Conservation (phyloP, 92 coral and sea anemone species). For the Phenganax stokvisi region DNA sequence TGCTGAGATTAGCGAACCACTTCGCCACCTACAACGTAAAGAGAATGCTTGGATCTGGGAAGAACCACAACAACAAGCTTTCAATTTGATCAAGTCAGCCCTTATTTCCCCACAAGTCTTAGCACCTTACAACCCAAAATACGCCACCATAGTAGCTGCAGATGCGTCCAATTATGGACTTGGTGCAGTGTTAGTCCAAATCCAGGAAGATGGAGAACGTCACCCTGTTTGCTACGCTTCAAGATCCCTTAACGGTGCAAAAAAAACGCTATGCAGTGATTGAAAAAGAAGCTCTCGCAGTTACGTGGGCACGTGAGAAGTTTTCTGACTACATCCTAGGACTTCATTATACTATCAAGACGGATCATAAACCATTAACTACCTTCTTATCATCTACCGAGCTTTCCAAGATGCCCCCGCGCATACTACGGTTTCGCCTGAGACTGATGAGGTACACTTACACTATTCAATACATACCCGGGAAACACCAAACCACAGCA, state of each 20-base stretch:
- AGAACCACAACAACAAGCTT: slow-evolving; percentile 42
- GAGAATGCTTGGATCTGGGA: slow-evolving; percentile 38
- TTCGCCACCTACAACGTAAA: slow-evolving; percentile 34
- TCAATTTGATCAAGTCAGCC: slow-evolving; percentile 28
- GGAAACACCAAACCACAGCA: slow-evolving; percentile 30
- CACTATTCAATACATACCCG: slow-evolving; percentile 6
- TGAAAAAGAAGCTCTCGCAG: slow-evolving; percentile 8
- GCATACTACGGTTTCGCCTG: slow-evolving; percentile 34
- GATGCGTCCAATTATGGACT: slow-evolving; percentile 55
- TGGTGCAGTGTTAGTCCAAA: slow-evolving; percentile 53
- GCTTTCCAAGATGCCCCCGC: slow-evolving; percentile 22
- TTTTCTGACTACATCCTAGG: slow-evolving; percentile 49
- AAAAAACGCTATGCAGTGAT: slow-evolving; percentile 55
- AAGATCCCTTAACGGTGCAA: slow-evolving; percentile 50
- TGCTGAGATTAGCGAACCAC: slow-evolving; percentile 41
- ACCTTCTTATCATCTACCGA: slow-evolving; percentile 18
- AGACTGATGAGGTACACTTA: not conserved
- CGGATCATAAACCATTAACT: slow-evolving; percentile 47
- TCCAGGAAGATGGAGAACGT: slow-evolving; percentile 50
- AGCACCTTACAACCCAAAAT: slow-evolving; percentile 42
- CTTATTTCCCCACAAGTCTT: slow-evolving; percentile 30
- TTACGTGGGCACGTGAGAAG: slow-evolving; percentile 49
- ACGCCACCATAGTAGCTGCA: slow-evolving; percentile 50
- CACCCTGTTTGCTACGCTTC: slow-evolving; percentile 52
- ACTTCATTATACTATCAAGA: slow-evolving; percentile 32